A percentile compares a stretch with the other conserved stretches of the same genome.
Evolutionary conservation across 2,113 vertebrate species (phyloP).

Genomic region (Gadus chalcogrammus): DNA sequence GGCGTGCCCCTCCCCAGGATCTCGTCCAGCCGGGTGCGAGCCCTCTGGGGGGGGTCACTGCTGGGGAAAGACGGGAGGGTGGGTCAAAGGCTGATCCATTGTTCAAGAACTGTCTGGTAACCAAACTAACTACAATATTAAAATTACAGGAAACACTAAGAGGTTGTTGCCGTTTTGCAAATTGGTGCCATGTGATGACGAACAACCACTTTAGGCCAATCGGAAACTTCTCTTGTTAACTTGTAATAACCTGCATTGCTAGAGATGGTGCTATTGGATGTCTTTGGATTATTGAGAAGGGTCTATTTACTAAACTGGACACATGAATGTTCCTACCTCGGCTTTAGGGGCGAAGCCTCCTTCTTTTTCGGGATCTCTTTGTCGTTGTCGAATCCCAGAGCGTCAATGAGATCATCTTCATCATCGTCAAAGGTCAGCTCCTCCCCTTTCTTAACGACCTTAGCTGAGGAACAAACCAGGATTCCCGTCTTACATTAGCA

Average conservation of each 20-base stretch:
- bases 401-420: conserved; percentile 78
- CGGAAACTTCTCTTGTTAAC: no score
- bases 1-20: conserved; percentile 76
- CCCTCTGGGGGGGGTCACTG: conserved; percentile 69
- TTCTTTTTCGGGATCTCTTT: conserved; percentile 54
- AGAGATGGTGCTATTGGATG: no score
- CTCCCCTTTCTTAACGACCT: conserved; percentile 51
- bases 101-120: no score
- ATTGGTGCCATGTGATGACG: neutral
- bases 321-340: conserved; percentile 45
- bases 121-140: no score
- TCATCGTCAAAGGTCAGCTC: conserved; percentile 77
- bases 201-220: no score
- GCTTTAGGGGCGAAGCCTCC: conserved; percentile 42
- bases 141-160: no score
- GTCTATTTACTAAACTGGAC: no score
- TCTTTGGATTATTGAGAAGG: no score
- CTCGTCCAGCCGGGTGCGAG: conserved; percentile 80
- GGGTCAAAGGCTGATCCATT: neutral
- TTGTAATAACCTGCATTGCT: no score
- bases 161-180: neutral
- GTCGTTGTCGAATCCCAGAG: conserved; percentile 75
- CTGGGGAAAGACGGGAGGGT: conserved; percentile 8
- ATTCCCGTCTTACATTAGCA: neutral
- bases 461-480: conserved; percentile 37